Conservation (phyloP, 2,113 vertebrate genomes). For the Scophthalmus maximus region DNA sequence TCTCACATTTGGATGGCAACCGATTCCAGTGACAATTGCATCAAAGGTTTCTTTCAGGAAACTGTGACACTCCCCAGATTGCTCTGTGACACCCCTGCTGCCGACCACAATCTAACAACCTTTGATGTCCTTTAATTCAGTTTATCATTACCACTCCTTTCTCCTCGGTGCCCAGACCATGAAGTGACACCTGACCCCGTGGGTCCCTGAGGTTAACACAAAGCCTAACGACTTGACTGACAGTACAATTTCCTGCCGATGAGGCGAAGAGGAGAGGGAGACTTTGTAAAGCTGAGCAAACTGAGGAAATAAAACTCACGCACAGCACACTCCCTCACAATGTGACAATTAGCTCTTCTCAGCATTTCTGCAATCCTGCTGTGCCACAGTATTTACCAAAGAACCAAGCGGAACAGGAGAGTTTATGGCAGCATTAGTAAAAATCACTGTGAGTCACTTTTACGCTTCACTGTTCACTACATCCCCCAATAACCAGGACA, state of each 20-base stretch:
- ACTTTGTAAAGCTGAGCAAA: slow-evolving; percentile 33
- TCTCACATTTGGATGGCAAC: slow-evolving; percentile 2
- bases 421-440: not conserved
- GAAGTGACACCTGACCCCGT: slow-evolving; percentile 46
- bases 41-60: not conserved
- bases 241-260: slow-evolving; percentile 14
- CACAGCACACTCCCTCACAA: not conserved
- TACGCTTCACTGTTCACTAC: not conserved
- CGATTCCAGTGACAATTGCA: slow-evolving; percentile 9
- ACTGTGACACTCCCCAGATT: slow-evolving; percentile 34
- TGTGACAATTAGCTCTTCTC: not conserved
- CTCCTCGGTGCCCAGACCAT: slow-evolving; percentile 11
- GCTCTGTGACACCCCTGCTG: slow-evolving; percentile 47
- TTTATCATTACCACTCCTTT: slow-evolving; percentile 39
- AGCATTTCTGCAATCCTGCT: slow-evolving; percentile 18
- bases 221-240: slow-evolving; percentile 57
- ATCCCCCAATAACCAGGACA: not conserved
- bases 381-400: slow-evolving; percentile 5
- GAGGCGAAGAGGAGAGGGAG: slow-evolving; percentile 8
- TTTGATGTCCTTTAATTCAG: slow-evolving; percentile 60
- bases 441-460: not conserved
- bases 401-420: not conserved
- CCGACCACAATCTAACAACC: slow-evolving; percentile 59
- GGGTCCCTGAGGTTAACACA: slow-evolving; percentile 40
- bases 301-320: slow-evolving; percentile 25